Evolutionary conservation across 1,140 invertebrate species (phyloP), one percentile per base, ranked within the genome.

Genomic region (Hesperophylax magnus): DNA sequence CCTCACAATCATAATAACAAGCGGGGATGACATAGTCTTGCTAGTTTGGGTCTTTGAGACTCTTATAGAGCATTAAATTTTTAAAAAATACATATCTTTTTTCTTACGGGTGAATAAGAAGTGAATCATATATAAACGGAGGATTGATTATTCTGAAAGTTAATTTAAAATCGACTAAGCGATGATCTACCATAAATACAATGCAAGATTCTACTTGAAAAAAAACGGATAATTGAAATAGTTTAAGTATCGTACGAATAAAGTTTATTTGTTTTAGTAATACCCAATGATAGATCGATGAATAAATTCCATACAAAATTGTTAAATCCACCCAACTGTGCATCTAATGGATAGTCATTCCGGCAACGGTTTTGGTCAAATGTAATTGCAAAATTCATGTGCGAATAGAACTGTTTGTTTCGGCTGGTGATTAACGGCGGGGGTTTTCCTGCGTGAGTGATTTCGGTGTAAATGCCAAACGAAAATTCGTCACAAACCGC

Each of bases 371-470:
- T 76, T 76, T 76, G 53, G 58, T 61, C 72, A 76, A 76, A 76
- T 76, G 72, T 76, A 61, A 76, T 76, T 76, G 72, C 31, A 76
- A 24, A 76, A 76, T 76, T 76, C 58, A 56, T 76, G 72, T 76
- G 53, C 72, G 24, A 76, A 76, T 76, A 76, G 58, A 76, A 53
- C 18, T 61, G 58, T 27, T 52, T 27, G 53, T 56, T 76, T 56
- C 72, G 53, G 53, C 17, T 76, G 34, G 72, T 61, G 53, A 76
- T 61, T 76, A 71, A 71, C 39, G 31, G 67, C 39, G 1, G 67
- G 31, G n/a, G 17, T n/a, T 52, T 71, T 47, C 34, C 6, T 52
- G 67, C 67, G 31, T 71, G 31, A 47, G 31, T 71, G 67, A 71
- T 71, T 71, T 47, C 34, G 31, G n/a, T 71, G 67, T 71, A 71